A percentile compares a stretch with the other conserved stretches of the same genome.
These are phyloP conservation scores for Diabrotica virgifera DNA, from an alignment of 1,140 invertebrate genomes.

Conservation along the genomic window DNA sequence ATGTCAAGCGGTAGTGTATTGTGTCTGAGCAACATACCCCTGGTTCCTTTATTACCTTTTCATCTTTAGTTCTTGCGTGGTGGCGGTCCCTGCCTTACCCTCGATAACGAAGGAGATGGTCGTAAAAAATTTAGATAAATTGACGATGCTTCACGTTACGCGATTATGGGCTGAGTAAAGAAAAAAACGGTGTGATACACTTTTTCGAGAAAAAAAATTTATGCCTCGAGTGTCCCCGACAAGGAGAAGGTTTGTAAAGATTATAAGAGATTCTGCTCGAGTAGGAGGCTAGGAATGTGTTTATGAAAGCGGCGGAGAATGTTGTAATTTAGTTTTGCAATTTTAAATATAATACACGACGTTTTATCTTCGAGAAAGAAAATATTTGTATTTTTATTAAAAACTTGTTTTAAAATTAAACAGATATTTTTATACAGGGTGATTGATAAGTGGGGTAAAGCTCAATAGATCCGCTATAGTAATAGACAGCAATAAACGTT, in stretches of 20 bases:
- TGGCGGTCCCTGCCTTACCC: not conserved
- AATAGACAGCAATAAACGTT: too few species aligned
- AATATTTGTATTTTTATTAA: too few species aligned
- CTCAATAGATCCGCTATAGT: too few species aligned
- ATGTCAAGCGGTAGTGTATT: slow-evolving; percentile 20
- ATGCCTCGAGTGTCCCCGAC: not conserved
- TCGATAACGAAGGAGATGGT: not conserved
- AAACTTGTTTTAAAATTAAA: too few species aligned
- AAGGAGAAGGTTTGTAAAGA: not conserved
- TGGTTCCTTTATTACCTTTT: not conserved
- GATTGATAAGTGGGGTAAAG: too few species aligned
- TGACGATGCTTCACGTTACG: not conserved
- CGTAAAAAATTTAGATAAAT: not conserved
- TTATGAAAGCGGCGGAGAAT: too few species aligned
- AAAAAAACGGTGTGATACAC: slow-evolving; percentile 3
- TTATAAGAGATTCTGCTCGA: not conserved
- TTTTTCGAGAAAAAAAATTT: not conserved
- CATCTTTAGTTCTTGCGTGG: not conserved
- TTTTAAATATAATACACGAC: too few species aligned
- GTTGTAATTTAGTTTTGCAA: too few species aligned
- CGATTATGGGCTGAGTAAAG: not conserved
- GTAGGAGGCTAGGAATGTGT: too few species aligned
- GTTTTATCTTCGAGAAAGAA: too few species aligned
- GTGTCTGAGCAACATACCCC: slow-evolving; percentile 13
- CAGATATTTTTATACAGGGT: too few species aligned